Percentiles rank a stretch among this genome's conserved stretches.
Evolutionary conservation across 2,888 invertebrate genomes (phyloP).

Genomic region (Gari tellinella): DNA sequence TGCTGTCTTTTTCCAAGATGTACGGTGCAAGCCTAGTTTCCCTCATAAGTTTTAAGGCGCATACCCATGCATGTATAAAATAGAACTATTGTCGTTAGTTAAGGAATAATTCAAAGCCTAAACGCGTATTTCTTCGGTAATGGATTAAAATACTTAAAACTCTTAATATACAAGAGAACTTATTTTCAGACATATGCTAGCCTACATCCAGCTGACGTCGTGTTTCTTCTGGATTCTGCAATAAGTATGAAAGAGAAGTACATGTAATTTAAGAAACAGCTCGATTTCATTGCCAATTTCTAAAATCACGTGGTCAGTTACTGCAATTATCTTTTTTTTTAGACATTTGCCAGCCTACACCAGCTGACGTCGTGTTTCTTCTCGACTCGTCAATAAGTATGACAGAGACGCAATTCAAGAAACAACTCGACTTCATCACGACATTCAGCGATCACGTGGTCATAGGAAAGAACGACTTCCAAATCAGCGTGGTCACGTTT

Average conservation of each 20-base stretch:
- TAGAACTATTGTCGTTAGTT: too few relatives aligned
- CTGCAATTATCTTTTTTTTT: too few relatives aligned
- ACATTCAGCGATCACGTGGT: slow-evolving; percentile 20
- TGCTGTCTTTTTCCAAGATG: too few relatives aligned
- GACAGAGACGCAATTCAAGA: slow-evolving; percentile 19
- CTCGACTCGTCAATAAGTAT: slow-evolving; percentile 35
- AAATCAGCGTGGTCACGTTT: slow-evolving; percentile 35
- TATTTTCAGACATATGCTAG: too few relatives aligned
- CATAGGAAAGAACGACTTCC: slow-evolving; percentile 21
- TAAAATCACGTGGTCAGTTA: slow-evolving; percentile 7
- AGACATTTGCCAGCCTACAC: slow-evolving; percentile 30
- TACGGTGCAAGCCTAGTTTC: too few relatives aligned
- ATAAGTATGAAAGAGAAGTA: slow-evolving; percentile 23
- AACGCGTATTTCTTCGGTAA: too few relatives aligned
- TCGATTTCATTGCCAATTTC: slow-evolving; percentile 25
- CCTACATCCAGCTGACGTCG: slow-evolving; percentile 25
- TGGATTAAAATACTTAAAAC: too few relatives aligned
- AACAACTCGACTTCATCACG: slow-evolving; percentile 30
- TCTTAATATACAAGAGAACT: too few relatives aligned
- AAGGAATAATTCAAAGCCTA: too few relatives aligned
- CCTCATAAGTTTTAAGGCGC: too few relatives aligned
- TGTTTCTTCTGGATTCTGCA: slow-evolving; percentile 28
- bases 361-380: slow-evolving; percentile 38
- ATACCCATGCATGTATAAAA: too few relatives aligned
- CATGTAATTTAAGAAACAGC: slow-evolving; percentile 19